Percentiles rank a stretch among this genome's conserved stretches.
Conservation (phyloP, 2,888 invertebrate genomes). For the Polia nebulosa region DNA sequence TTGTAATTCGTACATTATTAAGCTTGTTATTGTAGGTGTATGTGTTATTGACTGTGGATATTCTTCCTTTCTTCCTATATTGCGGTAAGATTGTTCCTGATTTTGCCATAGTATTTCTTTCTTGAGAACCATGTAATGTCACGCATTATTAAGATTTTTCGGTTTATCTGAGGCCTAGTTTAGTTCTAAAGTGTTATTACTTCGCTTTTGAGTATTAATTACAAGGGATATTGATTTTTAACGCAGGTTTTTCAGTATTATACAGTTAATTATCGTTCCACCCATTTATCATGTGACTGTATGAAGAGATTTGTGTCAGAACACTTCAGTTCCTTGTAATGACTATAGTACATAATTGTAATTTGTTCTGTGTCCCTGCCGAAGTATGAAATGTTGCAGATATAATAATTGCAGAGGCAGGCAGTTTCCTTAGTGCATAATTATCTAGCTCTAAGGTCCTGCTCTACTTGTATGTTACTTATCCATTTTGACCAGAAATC, state of each 20-base stretch:
- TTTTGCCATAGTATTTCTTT: conserved; percentile 75
- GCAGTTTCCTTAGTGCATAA: background rate
- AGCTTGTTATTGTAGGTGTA: conserved; percentile 74
- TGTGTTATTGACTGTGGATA: conserved; percentile 77
- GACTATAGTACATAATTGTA: background rate
- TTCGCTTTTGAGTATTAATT: conserved; percentile 37
- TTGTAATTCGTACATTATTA: conserved; percentile 68
- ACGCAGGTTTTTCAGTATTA: background rate
- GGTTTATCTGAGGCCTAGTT: conserved; percentile 29
- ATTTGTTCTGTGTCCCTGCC: background rate
- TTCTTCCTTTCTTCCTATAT: conserved; percentile 62
- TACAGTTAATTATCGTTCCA: conserved; percentile 50
- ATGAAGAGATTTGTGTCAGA: conserved; percentile 32
- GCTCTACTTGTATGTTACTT: background rate
- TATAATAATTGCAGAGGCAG: background rate
- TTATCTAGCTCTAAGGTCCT: background rate
- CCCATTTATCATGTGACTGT: conserved; percentile 77
- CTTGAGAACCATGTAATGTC: conserved; percentile 71
- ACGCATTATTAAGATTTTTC: conserved; percentile 65
- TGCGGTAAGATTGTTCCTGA: conserved; percentile 78
- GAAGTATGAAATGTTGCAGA: background rate
- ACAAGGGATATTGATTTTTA: background rate
- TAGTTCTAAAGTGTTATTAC: conserved; percentile 9
- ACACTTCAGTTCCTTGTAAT: conserved; percentile 13
- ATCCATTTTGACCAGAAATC: background rate